Evolutionary conservation across 2,797 vertebrate species (phyloP), one percentile per base, ranked within the genome.

Genomic region (Alouatta caraya): DNA sequence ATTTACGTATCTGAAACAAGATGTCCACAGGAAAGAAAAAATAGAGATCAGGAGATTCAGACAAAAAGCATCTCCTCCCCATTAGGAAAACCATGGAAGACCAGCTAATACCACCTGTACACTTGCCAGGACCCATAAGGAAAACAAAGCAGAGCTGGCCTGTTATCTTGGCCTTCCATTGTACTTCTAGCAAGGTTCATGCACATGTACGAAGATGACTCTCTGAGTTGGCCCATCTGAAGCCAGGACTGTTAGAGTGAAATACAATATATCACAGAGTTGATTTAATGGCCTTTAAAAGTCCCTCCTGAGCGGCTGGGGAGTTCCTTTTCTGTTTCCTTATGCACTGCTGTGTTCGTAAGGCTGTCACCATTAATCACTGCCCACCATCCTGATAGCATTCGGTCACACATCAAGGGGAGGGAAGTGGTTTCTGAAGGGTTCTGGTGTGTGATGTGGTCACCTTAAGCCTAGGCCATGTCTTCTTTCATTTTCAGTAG

Each of bases 231-330:
- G 90, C 67, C 50, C n/a, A 55, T 91, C 61, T 33, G 33, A 96
- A 93, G 70, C 46, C 50, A 26, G 75, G 91, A 87, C 83, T 93
- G 42, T 21, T 83, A 42, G 24, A 59, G 17, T 59, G 95, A 96
- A 97, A 90, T 89, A 92, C 92, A 96, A 97, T 98, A 96, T 59
- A 64, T 91, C 28, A 94, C 97, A 83, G 96, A 93, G 86, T 95
- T 98, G 97, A 93, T 93, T 98, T 98, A 97, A 92, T 30, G 82
- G 95, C 52, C 82, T 90, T 97, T 96, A 86, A 95, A 97, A 91
- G 95, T 97, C 84, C 90, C 92, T 97, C 94, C 97, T 89, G 97
- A 94, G 80, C 2, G 1, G 30, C 70, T 85, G 30, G 76, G 97
- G 96, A 97, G 94, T 97, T 97, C 94, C 97, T 93, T 73, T 78